Evolutionary conservation across 1,140 invertebrate species (phyloP).

Genomic region (Frieseomelitta varia): DNA sequence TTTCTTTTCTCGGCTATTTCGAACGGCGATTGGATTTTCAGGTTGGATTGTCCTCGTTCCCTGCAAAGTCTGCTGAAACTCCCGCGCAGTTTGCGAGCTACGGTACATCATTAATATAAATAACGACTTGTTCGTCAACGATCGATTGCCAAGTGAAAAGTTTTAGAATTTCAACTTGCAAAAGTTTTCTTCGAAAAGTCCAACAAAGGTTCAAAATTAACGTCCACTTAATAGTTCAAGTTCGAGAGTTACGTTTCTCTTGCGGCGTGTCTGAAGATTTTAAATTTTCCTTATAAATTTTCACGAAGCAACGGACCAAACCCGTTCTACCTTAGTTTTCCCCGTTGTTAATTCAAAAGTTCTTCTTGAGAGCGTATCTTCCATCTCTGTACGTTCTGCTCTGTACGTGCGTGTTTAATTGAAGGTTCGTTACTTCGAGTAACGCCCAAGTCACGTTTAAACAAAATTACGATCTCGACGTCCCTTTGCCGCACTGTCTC

Average conservation of each 20-base stretch:
- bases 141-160: not conserved
- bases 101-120: not conserved
- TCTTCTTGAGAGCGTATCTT: too few relatives aligned
- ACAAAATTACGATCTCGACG: too few relatives aligned
- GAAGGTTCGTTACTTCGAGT: not conserved
- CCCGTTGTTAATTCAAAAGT: too few relatives aligned
- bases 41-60: not conserved
- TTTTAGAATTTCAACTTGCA: not conserved
- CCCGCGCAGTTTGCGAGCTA: not conserved
- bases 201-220: not conserved
- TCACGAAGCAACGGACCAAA: too few relatives aligned
- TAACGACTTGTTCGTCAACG: not conserved
- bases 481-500: not conserved
- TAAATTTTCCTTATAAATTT: too few relatives aligned
- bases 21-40: slow-evolving; percentile 33
- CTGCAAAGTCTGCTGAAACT: not conserved
- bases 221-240: too few relatives aligned
- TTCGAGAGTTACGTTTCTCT: too few relatives aligned
- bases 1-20: not conserved
- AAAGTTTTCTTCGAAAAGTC: not conserved
- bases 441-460: too few relatives aligned
- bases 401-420: not conserved
- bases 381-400: not conserved
- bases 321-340: too few relatives aligned
- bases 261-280: too few relatives aligned